Evolutionary conservation across 2,113 vertebrate genomes (phyloP).

Genomic region (Boulengeromyrus knoepffleri): DNA sequence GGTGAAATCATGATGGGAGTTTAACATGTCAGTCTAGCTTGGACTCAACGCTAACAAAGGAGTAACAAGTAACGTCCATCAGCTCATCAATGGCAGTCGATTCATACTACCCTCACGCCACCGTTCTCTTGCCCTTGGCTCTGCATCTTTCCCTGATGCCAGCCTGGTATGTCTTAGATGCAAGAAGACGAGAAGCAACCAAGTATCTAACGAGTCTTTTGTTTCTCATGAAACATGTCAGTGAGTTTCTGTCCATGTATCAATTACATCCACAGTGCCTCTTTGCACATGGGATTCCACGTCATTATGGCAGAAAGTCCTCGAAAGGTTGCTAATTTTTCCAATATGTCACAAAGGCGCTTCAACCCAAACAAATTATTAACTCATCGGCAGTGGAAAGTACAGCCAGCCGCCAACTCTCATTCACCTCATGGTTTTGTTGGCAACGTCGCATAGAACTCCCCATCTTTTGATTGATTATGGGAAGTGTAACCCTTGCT

Average conservation of each 20-base stretch:
- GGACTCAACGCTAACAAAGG: not conserved
- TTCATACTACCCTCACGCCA: not conserved
- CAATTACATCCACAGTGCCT: not conserved
- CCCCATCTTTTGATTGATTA: slow-evolving; percentile 38
- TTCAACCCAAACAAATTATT: slow-evolving; percentile 2
- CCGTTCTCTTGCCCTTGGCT: not conserved
- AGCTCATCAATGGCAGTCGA: not conserved
- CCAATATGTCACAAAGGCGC: not conserved
- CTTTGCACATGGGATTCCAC: not conserved
- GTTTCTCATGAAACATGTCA: not conserved
- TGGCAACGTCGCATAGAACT: slow-evolving; percentile 17
- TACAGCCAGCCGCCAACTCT: not conserved
- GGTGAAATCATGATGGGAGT: not conserved
- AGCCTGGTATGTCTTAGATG: not conserved
- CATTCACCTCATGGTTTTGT: not conserved
- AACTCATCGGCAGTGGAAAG: not conserved
- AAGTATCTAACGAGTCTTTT: not conserved
- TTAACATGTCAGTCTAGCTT: not conserved
- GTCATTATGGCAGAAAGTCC: not conserved
- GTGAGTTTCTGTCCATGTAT: not conserved
- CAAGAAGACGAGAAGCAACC: not conserved
- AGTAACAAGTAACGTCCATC: not conserved
- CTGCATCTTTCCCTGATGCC: not conserved
- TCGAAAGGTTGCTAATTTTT: not conserved
- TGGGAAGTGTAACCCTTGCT: slow-evolving; percentile 31